Evolutionary conservation across 2,113 vertebrate genomes (phyloP).

Genomic region (Lagopus leucura): DNA sequence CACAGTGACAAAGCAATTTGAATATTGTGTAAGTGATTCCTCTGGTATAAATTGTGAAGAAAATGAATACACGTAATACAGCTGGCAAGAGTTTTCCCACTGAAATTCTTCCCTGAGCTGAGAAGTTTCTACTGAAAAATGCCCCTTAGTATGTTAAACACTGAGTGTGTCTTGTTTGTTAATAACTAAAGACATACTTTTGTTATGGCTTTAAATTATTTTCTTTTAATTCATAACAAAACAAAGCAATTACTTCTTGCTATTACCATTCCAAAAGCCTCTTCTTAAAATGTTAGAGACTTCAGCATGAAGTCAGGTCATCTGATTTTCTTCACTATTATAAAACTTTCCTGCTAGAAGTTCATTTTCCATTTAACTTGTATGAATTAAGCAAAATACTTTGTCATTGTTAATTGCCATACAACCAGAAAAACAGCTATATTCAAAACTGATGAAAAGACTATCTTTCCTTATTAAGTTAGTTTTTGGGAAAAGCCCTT

Average conservation of each 20-base stretch:
- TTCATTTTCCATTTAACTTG: neutral
- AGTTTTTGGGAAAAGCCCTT: neutral
- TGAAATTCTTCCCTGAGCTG: neutral
- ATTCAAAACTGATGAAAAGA: neutral
- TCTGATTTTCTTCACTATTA: neutral
- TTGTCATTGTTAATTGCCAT: neutral
- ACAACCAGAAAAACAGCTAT: neutral
- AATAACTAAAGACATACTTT: neutral
- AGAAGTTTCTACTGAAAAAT: neutral
- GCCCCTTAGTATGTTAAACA: neutral
- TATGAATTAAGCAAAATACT: neutral
- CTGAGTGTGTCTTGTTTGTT: neutral
- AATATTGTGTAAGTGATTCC: neutral
- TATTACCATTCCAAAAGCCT: rapidly evolving
- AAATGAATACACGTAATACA: neutral
- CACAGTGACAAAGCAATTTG: neutral
- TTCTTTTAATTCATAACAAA: neutral
- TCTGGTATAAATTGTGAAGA: neutral
- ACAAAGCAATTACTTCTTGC: neutral
- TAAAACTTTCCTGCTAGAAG: neutral
- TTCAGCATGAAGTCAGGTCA: neutral
- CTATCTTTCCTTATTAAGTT: neutral
- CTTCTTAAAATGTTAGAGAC: neutral
- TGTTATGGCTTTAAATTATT: neutral
- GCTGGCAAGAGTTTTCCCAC: neutral